These are phyloP conservation scores for Rhagologus leucostigma DNA, from an alignment of 2,113 vertebrate genomes.

Conservation along the genomic window DNA sequence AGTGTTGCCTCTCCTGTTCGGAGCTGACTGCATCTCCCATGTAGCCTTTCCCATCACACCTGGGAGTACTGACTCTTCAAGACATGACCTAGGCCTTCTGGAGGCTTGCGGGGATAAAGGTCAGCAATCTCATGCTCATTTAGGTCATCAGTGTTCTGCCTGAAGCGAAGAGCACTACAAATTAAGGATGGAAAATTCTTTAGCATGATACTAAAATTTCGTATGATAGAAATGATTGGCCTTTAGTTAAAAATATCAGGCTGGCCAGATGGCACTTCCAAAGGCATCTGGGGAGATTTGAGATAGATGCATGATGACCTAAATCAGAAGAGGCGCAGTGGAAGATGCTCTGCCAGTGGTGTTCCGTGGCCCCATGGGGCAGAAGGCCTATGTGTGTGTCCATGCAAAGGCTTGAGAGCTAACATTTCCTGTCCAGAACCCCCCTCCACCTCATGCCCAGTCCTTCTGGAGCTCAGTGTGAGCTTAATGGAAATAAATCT, in stretches of 20 bases:
- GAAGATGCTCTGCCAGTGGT: not conserved
- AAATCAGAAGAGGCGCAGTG: not conserved
- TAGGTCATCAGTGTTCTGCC: not conserved
- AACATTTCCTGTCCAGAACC: not conserved
- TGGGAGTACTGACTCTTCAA: not conserved
- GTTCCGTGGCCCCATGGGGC: rapidly evolving
- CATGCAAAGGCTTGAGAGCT: not conserved
- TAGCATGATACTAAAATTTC: not conserved
- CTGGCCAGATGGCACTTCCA: not conserved
- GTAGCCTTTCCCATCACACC: not conserved
- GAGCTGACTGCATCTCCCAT: not conserved
- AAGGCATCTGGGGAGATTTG: not conserved
- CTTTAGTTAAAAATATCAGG: not conserved
- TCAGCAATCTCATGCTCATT: not conserved
- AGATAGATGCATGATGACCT: rapidly evolving
- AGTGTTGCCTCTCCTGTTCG: not conserved
- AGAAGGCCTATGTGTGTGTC: rapidly evolving
- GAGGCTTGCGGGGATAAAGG: not conserved
- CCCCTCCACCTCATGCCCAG: not conserved
- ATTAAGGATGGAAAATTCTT: not conserved
- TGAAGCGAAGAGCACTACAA: not conserved
- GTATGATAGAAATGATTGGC: not conserved
- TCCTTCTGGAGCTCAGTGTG: not conserved
- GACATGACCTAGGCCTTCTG: not conserved
- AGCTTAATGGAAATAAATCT: not conserved